These are phyloP conservation scores for Chrysolina oricalcia DNA, from an alignment of 2,888 invertebrate genomes.

Conservation along the genomic window DNA sequence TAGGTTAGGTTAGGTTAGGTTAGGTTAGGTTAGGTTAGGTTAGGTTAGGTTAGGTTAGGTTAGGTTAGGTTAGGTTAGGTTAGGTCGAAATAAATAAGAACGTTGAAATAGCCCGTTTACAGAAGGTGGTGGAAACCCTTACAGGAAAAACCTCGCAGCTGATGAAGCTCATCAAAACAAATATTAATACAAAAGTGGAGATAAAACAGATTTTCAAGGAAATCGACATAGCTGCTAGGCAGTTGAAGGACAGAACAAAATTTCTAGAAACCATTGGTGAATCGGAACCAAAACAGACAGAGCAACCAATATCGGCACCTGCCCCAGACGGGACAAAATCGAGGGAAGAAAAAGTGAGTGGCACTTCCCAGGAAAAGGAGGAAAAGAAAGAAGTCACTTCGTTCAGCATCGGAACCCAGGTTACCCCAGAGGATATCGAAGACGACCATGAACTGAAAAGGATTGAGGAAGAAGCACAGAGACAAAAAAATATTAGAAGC, in stretches of 20 bases:
- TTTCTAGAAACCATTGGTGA: not conserved
- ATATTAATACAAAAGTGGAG: slow-evolving; percentile 17
- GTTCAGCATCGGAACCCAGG: slow-evolving; percentile 5
- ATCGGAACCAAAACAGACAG: not conserved
- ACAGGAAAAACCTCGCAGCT: slow-evolving; percentile 21
- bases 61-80: slow-evolving; percentile 53
- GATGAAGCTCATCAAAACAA: slow-evolving; percentile 11
- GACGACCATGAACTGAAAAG: not conserved
- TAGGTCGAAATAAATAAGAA: slow-evolving; percentile 24
- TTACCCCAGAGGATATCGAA: not conserved
- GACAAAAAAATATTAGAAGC: not conserved
- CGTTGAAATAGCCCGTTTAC: not conserved
- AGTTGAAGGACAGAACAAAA: not conserved
- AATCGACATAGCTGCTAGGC: not conserved
- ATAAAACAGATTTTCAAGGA: slow-evolving; percentile 13
- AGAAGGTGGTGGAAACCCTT: not conserved
- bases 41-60: slow-evolving; percentile 53
- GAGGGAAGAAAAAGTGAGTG: not conserved
- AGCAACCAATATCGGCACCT: not conserved
- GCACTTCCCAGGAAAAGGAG: not conserved
- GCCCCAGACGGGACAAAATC: not conserved
- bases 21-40: slow-evolving; percentile 53
- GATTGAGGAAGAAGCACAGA: not conserved
- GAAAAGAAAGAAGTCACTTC: not conserved
- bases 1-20: slow-evolving; percentile 42